phyloP scores from a whole-genome alignment of 2,113 vertebrate genomes.

The Crotalus tigris region DNA sequence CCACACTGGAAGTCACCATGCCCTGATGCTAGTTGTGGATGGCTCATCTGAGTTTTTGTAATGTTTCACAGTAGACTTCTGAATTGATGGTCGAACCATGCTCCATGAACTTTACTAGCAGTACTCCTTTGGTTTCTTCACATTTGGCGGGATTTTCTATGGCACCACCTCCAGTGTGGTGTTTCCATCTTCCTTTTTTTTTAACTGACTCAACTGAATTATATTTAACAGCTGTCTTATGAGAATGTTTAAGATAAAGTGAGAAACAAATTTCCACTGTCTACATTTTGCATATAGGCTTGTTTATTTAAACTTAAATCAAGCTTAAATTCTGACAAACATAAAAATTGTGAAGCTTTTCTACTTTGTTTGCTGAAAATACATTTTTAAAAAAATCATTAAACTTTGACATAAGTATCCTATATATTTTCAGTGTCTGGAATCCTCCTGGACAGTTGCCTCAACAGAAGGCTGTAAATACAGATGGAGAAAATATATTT shows the following conservation, averaged over 20 bases:
- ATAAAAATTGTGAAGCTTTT: background rate
- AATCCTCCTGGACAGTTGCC: background rate
- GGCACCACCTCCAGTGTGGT: too few species aligned
- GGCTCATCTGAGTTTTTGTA: too few species aligned
- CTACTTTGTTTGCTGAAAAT: background rate
- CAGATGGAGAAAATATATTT: background rate
- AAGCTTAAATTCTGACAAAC: background rate
- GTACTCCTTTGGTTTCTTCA: too few species aligned
- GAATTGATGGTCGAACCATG: too few species aligned
- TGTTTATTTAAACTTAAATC: background rate
- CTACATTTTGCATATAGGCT: background rate
- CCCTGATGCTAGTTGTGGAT: too few species aligned
- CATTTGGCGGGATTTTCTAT: too few species aligned
- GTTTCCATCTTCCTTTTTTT: background rate
- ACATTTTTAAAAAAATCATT: background rate
- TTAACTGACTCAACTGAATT: background rate
- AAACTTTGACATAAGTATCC: background rate
- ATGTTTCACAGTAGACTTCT: too few species aligned
- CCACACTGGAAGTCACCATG: too few species aligned
- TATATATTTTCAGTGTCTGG: background rate
- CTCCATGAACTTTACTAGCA: too few species aligned
- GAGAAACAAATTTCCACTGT: background rate
- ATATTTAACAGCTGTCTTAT: background rate
- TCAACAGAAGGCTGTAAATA: conserved; percentile 1
- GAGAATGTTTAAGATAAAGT: background rate